These are phyloP conservation scores for Acridotheres tristis DNA, from an alignment of 2,797 vertebrate species.

Conservation along the genomic window DNA sequence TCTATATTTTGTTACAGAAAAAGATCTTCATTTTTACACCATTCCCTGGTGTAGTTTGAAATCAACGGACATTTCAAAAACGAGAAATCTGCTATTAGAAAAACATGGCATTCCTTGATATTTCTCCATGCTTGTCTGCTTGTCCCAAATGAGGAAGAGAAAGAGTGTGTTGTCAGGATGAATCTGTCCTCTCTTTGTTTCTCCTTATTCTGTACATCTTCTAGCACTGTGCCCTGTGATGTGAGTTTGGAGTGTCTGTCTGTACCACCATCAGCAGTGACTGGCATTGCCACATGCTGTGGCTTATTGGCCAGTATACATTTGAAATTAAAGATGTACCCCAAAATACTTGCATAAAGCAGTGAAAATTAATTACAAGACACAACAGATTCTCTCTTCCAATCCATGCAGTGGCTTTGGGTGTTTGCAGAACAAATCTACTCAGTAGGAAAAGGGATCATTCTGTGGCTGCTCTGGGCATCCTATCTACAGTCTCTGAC, in stretches of 20 bases:
- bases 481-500: not conserved
- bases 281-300: accelerated
- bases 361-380: not conserved
- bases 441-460: not conserved
- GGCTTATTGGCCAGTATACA: not conserved
- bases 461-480: not conserved
- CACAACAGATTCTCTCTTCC: not conserved
- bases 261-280: not conserved
- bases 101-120: not conserved
- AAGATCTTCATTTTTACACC: not conserved
- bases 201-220: not conserved
- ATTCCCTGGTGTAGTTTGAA: not conserved
- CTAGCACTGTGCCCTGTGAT: not conserved
- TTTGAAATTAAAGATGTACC: not conserved
- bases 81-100: not conserved
- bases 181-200: not conserved
- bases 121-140: not conserved
- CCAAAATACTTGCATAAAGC: not conserved
- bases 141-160: not conserved
- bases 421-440: not conserved
- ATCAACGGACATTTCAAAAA: not conserved
- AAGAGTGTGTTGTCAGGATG: not conserved
- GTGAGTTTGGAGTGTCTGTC: not conserved
- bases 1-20: not conserved
- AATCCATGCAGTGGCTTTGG: not conserved